A percentile compares a stretch with the other conserved stretches of the same genome.
phyloP scores from a whole-genome alignment of 2,113 vertebrate species.

The Ophthalmotilapia sp. region DNA sequence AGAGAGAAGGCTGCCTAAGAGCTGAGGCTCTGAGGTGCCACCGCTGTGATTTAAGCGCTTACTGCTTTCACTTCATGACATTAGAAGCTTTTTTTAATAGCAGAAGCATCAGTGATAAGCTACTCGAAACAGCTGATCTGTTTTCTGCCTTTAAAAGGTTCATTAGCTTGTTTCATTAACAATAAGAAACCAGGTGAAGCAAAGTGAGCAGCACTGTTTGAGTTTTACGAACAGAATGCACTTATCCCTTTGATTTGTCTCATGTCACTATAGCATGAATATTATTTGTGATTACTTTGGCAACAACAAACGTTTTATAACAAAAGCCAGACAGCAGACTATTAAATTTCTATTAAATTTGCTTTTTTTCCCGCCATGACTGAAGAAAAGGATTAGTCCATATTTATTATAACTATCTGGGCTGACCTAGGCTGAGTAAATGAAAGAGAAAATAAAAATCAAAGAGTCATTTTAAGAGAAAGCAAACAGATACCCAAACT shows the following conservation, averaged over 20 bases:
- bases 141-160: conserved; percentile 54
- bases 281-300: background rate
- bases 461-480: background rate
- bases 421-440: background rate
- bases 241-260: background rate
- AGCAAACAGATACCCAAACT: background rate
- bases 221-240: background rate
- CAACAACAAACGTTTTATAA: background rate
- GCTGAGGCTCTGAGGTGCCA: conserved; percentile 23
- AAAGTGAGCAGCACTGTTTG: background rate
- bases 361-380: background rate
- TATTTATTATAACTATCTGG: background rate
- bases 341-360: background rate
- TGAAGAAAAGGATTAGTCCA: background rate
- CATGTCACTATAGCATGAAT: background rate
- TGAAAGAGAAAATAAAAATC: background rate
- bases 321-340: background rate
- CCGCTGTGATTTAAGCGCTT: conserved; percentile 25
- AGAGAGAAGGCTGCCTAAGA: conserved; percentile 20
- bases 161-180: conserved; percentile 35
- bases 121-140: conserved; percentile 50
- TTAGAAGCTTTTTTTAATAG: background rate
- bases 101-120: conserved; percentile 15
- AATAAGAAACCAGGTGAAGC: background rate
- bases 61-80: background rate